Evolutionary conservation across 1,140 invertebrate genomes (phyloP).

Genomic region (Caenorhabditis briggsae): DNA sequence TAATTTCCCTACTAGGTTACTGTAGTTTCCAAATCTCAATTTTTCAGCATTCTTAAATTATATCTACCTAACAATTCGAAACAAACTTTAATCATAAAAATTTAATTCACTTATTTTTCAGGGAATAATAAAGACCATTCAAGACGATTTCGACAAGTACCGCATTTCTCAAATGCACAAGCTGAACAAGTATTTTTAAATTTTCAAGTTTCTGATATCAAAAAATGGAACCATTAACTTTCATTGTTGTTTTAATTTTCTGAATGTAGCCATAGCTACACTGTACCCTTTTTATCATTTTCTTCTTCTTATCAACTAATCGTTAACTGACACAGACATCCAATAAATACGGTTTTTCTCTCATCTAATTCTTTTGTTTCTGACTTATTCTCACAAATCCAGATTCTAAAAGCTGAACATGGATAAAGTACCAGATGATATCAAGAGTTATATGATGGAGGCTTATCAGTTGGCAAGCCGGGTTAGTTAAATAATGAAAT

Average conservation of each 20-base stretch:
- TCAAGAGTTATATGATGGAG: constrained; percentile 67
- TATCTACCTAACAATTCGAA: too few species aligned
- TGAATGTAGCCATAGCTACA: background rate
- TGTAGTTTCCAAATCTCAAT: too few species aligned
- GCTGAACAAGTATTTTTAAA: background rate
- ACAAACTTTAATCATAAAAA: background rate
- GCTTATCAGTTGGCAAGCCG: constrained; percentile 53
- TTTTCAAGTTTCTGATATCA: background rate
- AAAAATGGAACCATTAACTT: background rate
- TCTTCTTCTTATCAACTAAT: constrained; percentile 34
- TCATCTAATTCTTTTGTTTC: background rate
- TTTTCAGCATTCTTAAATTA: too few species aligned
- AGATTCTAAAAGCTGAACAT: constrained; percentile 48
- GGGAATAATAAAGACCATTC: constrained; percentile 26
- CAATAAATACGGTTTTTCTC: background rate
- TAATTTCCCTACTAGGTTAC: background rate
- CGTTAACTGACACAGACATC: background rate
- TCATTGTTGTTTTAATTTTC: background rate
- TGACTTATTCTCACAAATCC: background rate
- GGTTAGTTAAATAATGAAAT: constrained; percentile 24
- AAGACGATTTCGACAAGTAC: constrained; percentile 17
- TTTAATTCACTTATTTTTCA: background rate
- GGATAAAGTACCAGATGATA: constrained; percentile 75
- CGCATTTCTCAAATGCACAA: background rate
- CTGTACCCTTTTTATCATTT: background rate